Conservation (phyloP, 2,888 invertebrate genomes). For the Scaptomyza flava region DNA sequence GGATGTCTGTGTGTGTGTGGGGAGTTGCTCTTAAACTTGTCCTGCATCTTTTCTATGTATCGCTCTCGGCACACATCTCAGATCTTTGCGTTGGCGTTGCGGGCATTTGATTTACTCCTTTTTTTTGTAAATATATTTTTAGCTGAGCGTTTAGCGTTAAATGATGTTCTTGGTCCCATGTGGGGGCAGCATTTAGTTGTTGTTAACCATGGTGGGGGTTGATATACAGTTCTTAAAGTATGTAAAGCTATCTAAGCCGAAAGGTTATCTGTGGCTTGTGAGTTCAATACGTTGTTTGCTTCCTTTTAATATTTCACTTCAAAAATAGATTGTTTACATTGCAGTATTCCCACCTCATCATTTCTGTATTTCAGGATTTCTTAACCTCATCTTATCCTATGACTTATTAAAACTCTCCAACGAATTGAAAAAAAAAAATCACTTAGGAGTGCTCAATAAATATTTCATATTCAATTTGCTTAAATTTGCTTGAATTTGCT, state of each 20-base stretch:
- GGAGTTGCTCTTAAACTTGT: constrained; percentile 76
- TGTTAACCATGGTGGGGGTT: not conserved
- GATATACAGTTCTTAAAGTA: not conserved
- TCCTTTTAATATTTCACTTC: not conserved
- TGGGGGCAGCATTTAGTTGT: constrained; percentile 30
- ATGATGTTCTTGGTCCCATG: constrained; percentile 26
- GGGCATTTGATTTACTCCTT: constrained; percentile 72
- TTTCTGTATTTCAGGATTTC: too few relatives aligned
- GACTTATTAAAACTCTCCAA: not conserved
- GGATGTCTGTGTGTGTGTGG: constrained; percentile 36
- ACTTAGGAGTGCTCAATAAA: not conserved
- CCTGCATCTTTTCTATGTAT: constrained; percentile 74
- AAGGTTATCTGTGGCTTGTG: constrained; percentile 8
- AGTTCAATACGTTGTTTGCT: not conserved
- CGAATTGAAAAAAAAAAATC: not conserved
- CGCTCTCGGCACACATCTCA: constrained; percentile 29
- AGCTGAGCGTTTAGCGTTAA: constrained; percentile 47
- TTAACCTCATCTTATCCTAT: too few relatives aligned
- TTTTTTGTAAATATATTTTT: constrained; percentile 46
- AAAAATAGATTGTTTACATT: not conserved
- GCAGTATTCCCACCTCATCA: not conserved
- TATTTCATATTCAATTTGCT: too few relatives aligned
- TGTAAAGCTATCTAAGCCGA: constrained; percentile 10
- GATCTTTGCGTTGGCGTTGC: constrained; percentile 62
- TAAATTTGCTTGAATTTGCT: not conserved